A percentile compares a stretch with the other conserved stretches of the same genome.
Evolutionary conservation across 2,797 vertebrate genomes (phyloP).

Genomic region (Liasis olivaceus): DNA sequence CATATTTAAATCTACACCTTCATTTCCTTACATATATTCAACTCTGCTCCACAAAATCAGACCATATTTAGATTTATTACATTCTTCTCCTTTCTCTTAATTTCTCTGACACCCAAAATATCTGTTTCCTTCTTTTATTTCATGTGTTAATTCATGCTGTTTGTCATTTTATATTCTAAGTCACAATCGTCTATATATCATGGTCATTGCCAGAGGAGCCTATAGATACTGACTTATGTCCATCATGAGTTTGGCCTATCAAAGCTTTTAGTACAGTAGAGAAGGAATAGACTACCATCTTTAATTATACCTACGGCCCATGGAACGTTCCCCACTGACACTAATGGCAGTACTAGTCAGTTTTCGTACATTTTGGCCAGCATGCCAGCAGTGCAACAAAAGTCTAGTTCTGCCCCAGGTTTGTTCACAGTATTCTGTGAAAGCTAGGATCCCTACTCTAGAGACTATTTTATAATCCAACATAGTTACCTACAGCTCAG

Average conservation of each 20-base stretch:
- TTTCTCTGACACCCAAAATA: not conserved
- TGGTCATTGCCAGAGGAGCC: not conserved
- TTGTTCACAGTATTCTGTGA: not conserved
- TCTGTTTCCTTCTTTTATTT: not conserved
- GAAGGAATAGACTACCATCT: not conserved
- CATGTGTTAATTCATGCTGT: not conserved
- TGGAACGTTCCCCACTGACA: not conserved
- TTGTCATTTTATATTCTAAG: not conserved
- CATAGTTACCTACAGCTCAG: not conserved
- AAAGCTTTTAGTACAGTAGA: not conserved
- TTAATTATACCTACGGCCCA: not conserved
- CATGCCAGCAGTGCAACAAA: not conserved
- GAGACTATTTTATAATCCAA: not conserved
- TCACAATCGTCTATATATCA: not conserved
- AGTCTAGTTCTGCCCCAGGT: not conserved
- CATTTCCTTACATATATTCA: not conserved
- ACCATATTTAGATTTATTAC: not conserved
- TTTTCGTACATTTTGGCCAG: not conserved
- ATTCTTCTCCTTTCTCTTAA: not conserved
- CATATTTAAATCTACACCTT: not conserved
- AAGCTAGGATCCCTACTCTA: not conserved
- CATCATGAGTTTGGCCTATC: not conserved
- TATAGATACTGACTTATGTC: not conserved
- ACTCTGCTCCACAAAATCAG: not conserved
- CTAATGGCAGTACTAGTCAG: not conserved